Evolutionary conservation across 1,140 invertebrate species (phyloP).

Genomic region (Leptestheria dahalacensis): DNA sequence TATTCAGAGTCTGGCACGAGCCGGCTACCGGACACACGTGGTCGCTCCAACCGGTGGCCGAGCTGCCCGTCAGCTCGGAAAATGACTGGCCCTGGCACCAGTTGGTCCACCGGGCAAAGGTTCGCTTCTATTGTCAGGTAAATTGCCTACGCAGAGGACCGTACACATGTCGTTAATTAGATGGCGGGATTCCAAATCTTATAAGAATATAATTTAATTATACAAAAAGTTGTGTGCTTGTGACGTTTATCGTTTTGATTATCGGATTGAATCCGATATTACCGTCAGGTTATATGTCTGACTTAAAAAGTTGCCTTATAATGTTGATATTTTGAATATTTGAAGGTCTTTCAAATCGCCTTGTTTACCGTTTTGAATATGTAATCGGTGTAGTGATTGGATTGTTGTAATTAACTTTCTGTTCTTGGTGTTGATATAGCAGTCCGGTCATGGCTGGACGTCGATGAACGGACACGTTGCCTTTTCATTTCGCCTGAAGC

Average conservation of each 20-base stretch:
- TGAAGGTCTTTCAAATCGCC: no score
- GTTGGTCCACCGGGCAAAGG: conserved; percentile 4
- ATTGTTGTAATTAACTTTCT: not conserved
- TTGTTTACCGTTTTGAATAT: no score
- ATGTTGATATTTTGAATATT: no score
- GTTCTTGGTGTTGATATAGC: conserved; percentile 21
- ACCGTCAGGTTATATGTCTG: no score
- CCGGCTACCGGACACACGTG: conserved; percentile 5
- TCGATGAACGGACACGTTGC: conserved; percentile 36
- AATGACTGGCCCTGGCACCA: conserved; percentile 5
- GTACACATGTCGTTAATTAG: not conserved
- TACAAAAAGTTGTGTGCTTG: no score
- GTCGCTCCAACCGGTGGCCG: not conserved
- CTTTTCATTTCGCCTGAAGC: conserved; percentile 33
- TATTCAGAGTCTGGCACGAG: not conserved
- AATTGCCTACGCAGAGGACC: not conserved
- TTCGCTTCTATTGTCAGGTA: conserved; percentile 12
- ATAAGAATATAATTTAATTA: not conserved
- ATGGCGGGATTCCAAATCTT: not conserved
- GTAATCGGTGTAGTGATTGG: not conserved
- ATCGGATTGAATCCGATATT: no score
- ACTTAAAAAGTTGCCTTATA: no score
- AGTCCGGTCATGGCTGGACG: conserved; percentile 36
- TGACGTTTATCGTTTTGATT: no score
- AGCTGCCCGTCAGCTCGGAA: not conserved